Percentiles rank a stretch among this genome's conserved stretches.
These are phyloP conservation scores for Onychomys arenicola DNA, from an alignment of 2,797 vertebrate genomes.

Conservation along the genomic window DNA sequence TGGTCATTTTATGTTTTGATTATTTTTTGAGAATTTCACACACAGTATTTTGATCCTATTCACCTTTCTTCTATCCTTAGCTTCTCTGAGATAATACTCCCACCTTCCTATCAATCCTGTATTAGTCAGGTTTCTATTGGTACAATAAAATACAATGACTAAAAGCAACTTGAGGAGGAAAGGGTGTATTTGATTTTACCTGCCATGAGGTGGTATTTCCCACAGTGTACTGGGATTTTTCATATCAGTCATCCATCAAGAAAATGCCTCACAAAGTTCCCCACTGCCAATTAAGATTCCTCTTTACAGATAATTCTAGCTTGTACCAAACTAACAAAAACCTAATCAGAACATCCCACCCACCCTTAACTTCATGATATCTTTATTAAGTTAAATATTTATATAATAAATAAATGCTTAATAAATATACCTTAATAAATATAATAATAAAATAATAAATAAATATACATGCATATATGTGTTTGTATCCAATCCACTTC, in stretches of 20 bases:
- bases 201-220: not conserved
- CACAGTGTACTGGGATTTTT: not conserved
- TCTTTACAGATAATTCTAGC: not conserved
- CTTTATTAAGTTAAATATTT: not conserved
- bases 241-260: not conserved
- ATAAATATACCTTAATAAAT: too few relatives aligned
- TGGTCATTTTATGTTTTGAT: not conserved
- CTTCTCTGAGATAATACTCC: not conserved
- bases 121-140: not conserved
- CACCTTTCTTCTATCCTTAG: not conserved
- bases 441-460: too few relatives aligned
- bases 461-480: not conserved
- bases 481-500: not conserved
- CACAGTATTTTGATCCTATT: not conserved
- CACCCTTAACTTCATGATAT: not conserved
- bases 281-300: not conserved
- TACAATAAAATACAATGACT: not conserved
- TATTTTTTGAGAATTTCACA: not conserved
- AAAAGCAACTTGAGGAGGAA: not conserved
- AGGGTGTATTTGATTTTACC: not conserved
- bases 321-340: not conserved
- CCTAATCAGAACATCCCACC: not conserved
- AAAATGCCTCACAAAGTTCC: not conserved
- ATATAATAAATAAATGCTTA: too few relatives aligned
- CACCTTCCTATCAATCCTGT: not conserved